These are phyloP conservation scores for Oikopleura dioica DNA, from an alignment of 23 tunicate genomes.

Conservation along the genomic window DNA sequence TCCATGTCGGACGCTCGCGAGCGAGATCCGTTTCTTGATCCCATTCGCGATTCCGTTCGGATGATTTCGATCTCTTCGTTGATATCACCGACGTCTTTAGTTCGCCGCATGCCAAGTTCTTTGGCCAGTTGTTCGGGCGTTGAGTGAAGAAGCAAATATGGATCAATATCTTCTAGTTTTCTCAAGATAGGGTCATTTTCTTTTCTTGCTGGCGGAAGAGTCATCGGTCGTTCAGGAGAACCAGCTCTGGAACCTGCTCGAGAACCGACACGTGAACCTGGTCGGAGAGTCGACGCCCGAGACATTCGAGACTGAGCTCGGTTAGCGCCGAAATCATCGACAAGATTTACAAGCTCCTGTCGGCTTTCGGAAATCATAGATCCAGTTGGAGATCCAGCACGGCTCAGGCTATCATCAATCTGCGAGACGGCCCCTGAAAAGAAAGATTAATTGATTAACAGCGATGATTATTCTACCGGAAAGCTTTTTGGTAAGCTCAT, in stretches of 20 bases:
- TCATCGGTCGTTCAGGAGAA: neutral
- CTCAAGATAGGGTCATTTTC: neutral
- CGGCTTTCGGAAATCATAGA: neutral
- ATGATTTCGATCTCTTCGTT: neutral
- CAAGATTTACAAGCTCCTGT: neutral
- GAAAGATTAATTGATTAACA: neutral
- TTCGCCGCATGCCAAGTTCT: neutral
- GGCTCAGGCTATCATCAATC: neutral
- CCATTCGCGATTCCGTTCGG: too few species aligned
- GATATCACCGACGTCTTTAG: neutral
- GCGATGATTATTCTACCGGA: too few species aligned
- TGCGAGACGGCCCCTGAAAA: neutral
- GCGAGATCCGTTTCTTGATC: too few species aligned
- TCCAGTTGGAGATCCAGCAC: neutral
- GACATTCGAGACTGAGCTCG: neutral
- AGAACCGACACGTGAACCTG: conserved; percentile 31
- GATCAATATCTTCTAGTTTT: neutral
- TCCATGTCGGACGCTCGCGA: neutral
- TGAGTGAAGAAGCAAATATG: neutral
- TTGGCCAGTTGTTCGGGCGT: neutral
- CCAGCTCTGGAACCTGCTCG: neutral
- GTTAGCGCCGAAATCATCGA: neutral
- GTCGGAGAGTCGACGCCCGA: conserved; percentile 14
- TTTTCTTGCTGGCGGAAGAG: neutral
- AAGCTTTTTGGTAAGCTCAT: neutral